Evolutionary conservation across 2,888 invertebrate genomes (phyloP).

Genomic region (Drosophila formosana): DNA sequence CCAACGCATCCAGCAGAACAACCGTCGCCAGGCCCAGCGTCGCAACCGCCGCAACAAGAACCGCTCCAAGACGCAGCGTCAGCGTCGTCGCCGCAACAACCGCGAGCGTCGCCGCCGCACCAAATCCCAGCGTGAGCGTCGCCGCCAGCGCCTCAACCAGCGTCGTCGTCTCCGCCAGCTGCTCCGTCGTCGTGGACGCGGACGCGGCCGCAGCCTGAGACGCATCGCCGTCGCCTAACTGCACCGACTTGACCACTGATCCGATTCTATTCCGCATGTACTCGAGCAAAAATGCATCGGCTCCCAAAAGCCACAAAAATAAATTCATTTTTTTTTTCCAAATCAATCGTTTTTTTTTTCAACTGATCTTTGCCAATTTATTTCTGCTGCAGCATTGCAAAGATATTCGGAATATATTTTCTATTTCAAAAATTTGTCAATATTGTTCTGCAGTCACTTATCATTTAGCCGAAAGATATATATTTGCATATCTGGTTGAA

Average conservation of each 20-base stretch:
- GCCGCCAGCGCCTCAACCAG: slow-evolving; percentile 46
- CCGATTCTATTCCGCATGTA: slow-evolving; percentile 17
- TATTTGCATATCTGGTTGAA: no score
- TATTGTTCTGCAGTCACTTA: no score
- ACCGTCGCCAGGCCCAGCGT: slow-evolving; percentile 42
- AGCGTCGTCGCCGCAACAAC: slow-evolving; percentile 47
- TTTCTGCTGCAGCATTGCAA: no score
- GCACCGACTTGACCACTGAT: background rate
- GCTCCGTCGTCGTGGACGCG: slow-evolving; percentile 48
- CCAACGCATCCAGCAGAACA: slow-evolving; percentile 44
- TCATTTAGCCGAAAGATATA: no score
- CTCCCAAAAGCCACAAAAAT: slow-evolving; percentile 38
- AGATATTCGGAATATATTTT: no score
- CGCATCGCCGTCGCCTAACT: background rate
- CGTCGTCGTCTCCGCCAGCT: slow-evolving; percentile 59
- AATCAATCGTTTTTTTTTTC: background rate
- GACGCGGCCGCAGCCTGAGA: slow-evolving; percentile 38
- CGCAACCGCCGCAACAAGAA: slow-evolving; percentile 54
- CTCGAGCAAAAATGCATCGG: slow-evolving; percentile 36
- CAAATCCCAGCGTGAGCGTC: slow-evolving; percentile 45
- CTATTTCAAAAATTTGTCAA: no score
- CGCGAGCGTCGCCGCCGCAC: slow-evolving; percentile 42
- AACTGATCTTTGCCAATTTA: no score
- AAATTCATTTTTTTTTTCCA: slow-evolving; percentile 44
- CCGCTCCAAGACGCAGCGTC: slow-evolving; percentile 31